These are phyloP conservation scores for Ochotona curzoniae DNA, from an alignment of 2,113 vertebrate genomes.

Conservation along the genomic window DNA sequence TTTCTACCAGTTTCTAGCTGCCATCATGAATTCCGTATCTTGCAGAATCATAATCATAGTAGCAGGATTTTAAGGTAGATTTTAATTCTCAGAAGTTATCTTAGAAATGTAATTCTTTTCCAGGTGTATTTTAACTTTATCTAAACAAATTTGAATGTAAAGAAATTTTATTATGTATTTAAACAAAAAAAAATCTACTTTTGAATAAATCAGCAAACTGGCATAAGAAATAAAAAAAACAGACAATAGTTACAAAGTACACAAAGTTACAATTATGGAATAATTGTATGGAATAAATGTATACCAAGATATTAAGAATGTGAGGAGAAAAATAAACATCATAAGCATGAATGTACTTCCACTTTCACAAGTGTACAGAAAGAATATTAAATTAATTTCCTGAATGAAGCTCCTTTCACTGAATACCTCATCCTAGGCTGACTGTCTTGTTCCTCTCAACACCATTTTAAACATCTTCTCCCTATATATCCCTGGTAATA, in stretches of 20 bases:
- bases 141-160: conserved; percentile 20
- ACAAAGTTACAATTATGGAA: not conserved
- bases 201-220: not conserved
- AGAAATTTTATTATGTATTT: not conserved
- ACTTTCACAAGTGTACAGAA: not conserved
- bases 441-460: not conserved
- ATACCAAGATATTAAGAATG: not conserved
- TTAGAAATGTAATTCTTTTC: conserved; percentile 3
- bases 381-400: not conserved
- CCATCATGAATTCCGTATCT: not conserved
- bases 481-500: not conserved
- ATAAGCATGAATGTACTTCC: not conserved
- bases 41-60: conserved; percentile 18
- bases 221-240: too few relatives aligned
- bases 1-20: not conserved
- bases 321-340: not conserved
- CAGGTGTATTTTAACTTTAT: not conserved
- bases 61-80: not conserved
- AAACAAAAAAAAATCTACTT: not conserved
- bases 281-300: not conserved
- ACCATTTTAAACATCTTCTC: not conserved
- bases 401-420: not conserved
- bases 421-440: not conserved
- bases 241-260: too few relatives aligned
- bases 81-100: conserved; percentile 9